These are phyloP conservation scores for Brachylomia viminalis DNA, from an alignment of 2,888 invertebrate species.

Conservation along the genomic window DNA sequence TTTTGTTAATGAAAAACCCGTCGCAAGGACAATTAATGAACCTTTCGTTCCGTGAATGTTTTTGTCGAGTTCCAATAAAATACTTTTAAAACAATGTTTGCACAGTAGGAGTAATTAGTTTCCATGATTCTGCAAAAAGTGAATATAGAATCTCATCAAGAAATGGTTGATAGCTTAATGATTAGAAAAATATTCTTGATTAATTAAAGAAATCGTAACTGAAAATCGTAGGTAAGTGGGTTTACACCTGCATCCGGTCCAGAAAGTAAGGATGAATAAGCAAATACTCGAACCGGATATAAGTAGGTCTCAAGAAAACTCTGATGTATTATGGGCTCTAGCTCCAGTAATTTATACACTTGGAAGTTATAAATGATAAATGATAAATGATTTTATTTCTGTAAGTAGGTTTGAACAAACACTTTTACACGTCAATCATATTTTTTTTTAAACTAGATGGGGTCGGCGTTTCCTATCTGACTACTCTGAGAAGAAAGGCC, in stretches of 20 bases:
- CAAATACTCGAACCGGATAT: not conserved
- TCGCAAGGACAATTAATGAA: conserved; percentile 36
- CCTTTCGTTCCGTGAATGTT: conserved; percentile 22
- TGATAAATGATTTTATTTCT: no score
- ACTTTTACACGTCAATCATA: no score
- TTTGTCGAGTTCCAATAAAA: conserved; percentile 16
- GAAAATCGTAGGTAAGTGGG: not conserved
- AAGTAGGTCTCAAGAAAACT: not conserved
- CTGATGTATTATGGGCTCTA: not conserved
- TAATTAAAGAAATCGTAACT: not conserved
- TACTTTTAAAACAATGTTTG: conserved; percentile 5
- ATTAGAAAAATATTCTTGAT: conserved; percentile 10
- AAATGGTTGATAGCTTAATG: not conserved
- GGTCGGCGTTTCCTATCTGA: no score
- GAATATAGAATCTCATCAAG: not conserved
- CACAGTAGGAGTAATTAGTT: conserved; percentile 15
- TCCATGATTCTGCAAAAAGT: conserved; percentile 33
- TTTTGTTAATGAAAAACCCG: conserved; percentile 3
- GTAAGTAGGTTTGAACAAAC: no score
- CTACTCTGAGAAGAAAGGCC: no score
- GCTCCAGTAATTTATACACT: not conserved
- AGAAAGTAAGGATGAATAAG: not conserved
- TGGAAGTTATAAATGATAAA: no score
- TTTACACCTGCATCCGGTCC: no score
- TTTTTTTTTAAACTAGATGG: no score